Evolutionary conservation across 2,797 vertebrate genomes (phyloP), one percentile per base, ranked within the genome.

Genomic region (Xiphorhynchus erythropygius): DNA sequence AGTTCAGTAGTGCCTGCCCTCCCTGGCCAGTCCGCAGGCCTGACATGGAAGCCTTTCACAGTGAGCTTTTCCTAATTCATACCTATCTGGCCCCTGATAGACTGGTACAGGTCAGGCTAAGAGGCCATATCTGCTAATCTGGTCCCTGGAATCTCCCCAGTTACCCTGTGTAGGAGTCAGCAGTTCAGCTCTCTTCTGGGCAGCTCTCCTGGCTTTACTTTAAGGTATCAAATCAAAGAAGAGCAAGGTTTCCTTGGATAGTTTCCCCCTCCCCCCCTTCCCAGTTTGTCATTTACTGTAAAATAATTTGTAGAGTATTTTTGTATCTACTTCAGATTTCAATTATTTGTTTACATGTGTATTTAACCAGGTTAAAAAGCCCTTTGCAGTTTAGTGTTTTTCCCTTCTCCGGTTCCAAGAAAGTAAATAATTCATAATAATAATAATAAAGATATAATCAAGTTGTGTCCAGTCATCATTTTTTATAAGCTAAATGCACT

Each of bases 371-470:
- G 14, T 70, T 79, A 16, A 63, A 82, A 94, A 69, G 24, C 47
- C 15, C 8, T 67, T 89, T 84, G 22, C 7, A 52, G n/a, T 32
- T 69, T 59, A 47, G 18, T 73, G 24, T 21, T 79, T 93, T 18
- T 52, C 17, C 5, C 4, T 50, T 24, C 18, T 12, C 8, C 0
- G 0, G 3, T 57, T 35, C 12, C 16, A 47, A 59, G 35, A 57
- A 62, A 18, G 11, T 11, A 75, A 73, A 50, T 86, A n/a, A 7
- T 63, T 87, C 63, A 82, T 49, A 62, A 28, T 19, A 28, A 28
- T 49, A 25, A 30, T 50, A 42, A 30, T 25, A 25, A 39, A 63
- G 21, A 57, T 30, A 25, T 67, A 46, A 67, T 63, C 37, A 71
- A 70, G 7, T 37, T 56, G 28, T 28, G 50, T n/a, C 67, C 4